Conservation (phyloP, 2,797 vertebrate genomes). For the Lepus oiostolus region DNA sequence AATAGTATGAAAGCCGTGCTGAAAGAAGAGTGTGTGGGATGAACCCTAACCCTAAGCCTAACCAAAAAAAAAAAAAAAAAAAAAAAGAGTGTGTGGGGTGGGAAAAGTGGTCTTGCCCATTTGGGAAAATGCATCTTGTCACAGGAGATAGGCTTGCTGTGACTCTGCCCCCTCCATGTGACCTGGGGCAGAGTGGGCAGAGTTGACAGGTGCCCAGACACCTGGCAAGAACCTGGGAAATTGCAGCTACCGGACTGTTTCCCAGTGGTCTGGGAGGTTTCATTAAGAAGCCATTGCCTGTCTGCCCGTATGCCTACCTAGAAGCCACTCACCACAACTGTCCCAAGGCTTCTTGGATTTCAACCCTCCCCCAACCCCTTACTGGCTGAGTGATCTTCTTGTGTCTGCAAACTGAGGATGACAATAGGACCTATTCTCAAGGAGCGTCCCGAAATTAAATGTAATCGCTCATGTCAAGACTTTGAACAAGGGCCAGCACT, state of each 20-base stretch:
- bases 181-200: not conserved
- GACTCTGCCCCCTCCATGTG: not conserved
- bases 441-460: not conserved
- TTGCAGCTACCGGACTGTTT: not conserved
- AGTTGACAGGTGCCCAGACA: not conserved
- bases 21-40: not conserved
- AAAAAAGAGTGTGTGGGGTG: no score
- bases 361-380: not conserved
- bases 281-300: not conserved
- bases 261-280: not conserved
- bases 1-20: not conserved
- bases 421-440: not conserved
- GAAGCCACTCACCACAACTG: not conserved
- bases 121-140: not conserved
- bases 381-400: not conserved
- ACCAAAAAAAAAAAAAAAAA: no score
- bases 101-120: not conserved
- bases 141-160: not conserved
- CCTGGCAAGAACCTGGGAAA: not conserved
- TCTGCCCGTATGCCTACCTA: not conserved
- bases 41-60: no score
- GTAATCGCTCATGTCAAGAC: not conserved
- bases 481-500: no score
- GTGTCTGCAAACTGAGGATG: not conserved
- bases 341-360: not conserved